Evolutionary conservation across 2,797 vertebrate genomes (phyloP), one percentile per base, ranked within the genome.

Genomic region (Labroides dimidiatus): DNA sequence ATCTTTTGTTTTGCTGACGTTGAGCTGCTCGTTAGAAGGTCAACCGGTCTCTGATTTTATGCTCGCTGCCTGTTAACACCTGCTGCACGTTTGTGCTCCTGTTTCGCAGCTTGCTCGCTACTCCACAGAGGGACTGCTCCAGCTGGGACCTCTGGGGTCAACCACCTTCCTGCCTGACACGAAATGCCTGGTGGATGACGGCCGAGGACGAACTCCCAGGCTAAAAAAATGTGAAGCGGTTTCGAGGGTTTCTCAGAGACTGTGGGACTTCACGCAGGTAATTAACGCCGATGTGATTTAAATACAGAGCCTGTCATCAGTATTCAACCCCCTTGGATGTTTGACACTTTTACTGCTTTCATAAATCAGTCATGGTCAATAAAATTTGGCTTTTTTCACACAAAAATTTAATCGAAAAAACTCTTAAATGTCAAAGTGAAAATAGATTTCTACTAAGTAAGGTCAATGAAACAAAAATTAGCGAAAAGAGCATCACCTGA

Each of bases 211-310:
- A 11, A 93, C 90, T 0, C 97, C 97, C 0, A 92, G 94, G 23
- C 90, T 99, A 86, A 97, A 94, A 82, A 98, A 96, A 87, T 99
- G 98, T 0, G 96, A 98, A 9, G 87, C 93, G 0, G 93, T 97
- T 42, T 87, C 94, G 9, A 94, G 97, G 74, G 90, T 92, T 1
- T 93, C 96, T 0, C 98, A 99, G 86, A 93, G 95, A 73, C 95
- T 99, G 65, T 99, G 98, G 98, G 96, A 99, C 88, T 99, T 99
- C 68, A 98, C 97, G 23, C 98, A 99, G 96, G 97, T 97, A 88
- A 63, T 51, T 33, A 30, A 1, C 21, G 15, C 30, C 45, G 24
- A 27, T 20, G 1, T 50, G 21, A 21, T 12, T 41, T 19, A 10
- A 19, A 27, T 27, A 27, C n/a, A n/a, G n/a, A n/a, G n/a, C n/a